Percentiles rank a stretch among this genome's conserved stretches.
Conservation (phyloP, 92 coral and sea anemone species). For the Parazoanthus atlanticus region DNA sequence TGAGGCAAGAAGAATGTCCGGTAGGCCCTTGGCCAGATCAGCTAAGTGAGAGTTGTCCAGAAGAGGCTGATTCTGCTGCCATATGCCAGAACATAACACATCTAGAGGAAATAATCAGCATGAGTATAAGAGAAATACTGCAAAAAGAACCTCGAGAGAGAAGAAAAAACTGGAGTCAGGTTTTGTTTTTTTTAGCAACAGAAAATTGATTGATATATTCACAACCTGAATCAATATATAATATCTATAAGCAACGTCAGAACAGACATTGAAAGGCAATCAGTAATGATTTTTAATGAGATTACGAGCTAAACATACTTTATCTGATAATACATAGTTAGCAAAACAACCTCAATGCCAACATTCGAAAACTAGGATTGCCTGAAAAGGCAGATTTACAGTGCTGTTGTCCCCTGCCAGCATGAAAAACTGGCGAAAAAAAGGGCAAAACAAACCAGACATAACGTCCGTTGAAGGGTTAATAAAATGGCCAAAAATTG, state of each 20-base stretch:
- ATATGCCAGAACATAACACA: neutral
- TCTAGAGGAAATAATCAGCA: neutral
- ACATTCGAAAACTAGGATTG: slow-evolving; percentile 23
- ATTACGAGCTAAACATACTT: no score
- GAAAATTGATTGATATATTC: no score
- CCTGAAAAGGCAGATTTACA: slow-evolving; percentile 9
- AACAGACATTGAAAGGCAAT: no score
- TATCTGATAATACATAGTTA: no score
- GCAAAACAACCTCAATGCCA: slow-evolving; percentile 29
- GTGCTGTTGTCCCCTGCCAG: slow-evolving; percentile 5
- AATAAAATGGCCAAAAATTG: slow-evolving; percentile 31
- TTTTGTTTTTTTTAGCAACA: no score
- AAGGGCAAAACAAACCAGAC: slow-evolving; percentile 16
- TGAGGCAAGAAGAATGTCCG: slow-evolving; percentile 14
- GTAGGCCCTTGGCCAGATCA: neutral
- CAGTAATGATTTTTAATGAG: no score
- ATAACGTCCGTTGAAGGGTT: slow-evolving; percentile 22
- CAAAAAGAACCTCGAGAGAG: no score
- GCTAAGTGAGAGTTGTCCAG: slow-evolving; percentile 2
- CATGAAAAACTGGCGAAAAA: slow-evolving; percentile 20
- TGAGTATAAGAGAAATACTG: no score
- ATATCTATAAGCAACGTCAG: no score
- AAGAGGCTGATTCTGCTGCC: slow-evolving; percentile 21
- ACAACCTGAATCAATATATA: no score
- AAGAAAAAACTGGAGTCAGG: no score